Base-by-base conservation (phyloP, 2,797 vertebrate genomes). In the Falco concolor region DNA sequence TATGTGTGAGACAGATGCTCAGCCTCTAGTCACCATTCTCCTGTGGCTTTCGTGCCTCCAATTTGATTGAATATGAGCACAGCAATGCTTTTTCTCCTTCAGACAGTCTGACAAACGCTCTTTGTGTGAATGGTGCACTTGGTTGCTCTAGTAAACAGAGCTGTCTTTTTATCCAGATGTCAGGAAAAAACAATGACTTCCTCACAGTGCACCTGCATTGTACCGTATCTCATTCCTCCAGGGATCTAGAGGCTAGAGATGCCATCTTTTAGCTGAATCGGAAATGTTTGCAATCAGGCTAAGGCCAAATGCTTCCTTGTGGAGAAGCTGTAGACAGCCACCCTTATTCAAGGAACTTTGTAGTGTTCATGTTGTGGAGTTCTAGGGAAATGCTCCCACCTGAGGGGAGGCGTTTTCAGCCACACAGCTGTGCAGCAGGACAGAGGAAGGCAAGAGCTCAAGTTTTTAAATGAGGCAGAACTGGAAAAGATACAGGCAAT, bases 31-130 rank as follows among this genome's bases (percentile, higher is more conserved):
- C 91, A 90, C 60, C 70, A 53, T 77, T n/a, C 38, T 96, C 81
- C 95, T 79, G 87, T 90, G 94, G 97, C 63, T 97, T 90, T 93
- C 69, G 23, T 93, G 90, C 69, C 83, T 96, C 84, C 76, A 69
- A 0, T 89, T 79, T 96, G 42, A 94, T 80, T 52, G 87, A 95
- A 94, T 91, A 49, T 91, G 84, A 96, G 53, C 86, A 94, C 67
- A 93, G 90, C 68, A 54, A 89, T 67, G 84, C 47, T 93, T 93
- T 96, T 94, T 90, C 84, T 97, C 45, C 72, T 60, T 4, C 1
- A 93, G 74, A 95, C 89, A 95, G 79, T 34, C 65, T 97, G 87
- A 98, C 85, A 97, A 97, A 89, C 76, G 1, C 81, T 95, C 63
- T 95, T 97, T 93, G 56, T 73, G 79, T 64, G 87, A 84, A 38